Base-by-base conservation (phyloP, 2,113 vertebrate genomes). In the Enhydra lutris region DNA sequence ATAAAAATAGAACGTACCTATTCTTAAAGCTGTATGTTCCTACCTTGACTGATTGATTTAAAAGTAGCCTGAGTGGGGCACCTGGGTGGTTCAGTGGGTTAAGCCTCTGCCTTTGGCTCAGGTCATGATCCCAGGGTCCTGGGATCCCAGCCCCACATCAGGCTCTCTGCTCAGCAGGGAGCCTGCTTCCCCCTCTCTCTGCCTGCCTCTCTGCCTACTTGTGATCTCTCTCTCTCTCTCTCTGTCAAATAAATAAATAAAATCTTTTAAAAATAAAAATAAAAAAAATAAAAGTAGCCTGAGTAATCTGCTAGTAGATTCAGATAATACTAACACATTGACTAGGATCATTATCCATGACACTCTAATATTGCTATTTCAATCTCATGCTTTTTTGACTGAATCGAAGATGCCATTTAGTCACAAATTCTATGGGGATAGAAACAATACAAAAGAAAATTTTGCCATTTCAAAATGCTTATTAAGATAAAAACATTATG, bases 1-100 rank as follows among this genome's bases (percentile, higher is more conserved):
- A 93, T 91, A 76, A 92, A 96, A 97, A 81, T 26, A 91, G 34
- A 91, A 87, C 42, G 80, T 63, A 36, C 52, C 57, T 80, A 52
- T 74, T 91, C 79, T 93, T 23, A 63, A 85, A 88, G 36, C 42
- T 85, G 9, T 42, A 73, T 69, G 45, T 36, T 55, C 31, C 45
- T 29, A 91, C 31, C 11, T 55, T 73, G 34, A 67, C 91, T 83
- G 36, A 73, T n/a, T 61, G 29, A 85, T n/a, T 89, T 73, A 86
- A 36, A 39, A 73, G 14, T 10, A 90, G 76, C 18, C 6, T 59
- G n/a, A 93, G 18, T 29, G 42, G 42, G 42, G 42, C 1, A 6
- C 42, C 42, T 42, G 42, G 42, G 42, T 42, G 42, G 42, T 42
- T 42, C 42, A 42, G 42, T 42, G 42, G 42, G 42, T 42, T 42